Conservation (phyloP, 2,888 invertebrate species). For the Andrena chrysosceles region DNA sequence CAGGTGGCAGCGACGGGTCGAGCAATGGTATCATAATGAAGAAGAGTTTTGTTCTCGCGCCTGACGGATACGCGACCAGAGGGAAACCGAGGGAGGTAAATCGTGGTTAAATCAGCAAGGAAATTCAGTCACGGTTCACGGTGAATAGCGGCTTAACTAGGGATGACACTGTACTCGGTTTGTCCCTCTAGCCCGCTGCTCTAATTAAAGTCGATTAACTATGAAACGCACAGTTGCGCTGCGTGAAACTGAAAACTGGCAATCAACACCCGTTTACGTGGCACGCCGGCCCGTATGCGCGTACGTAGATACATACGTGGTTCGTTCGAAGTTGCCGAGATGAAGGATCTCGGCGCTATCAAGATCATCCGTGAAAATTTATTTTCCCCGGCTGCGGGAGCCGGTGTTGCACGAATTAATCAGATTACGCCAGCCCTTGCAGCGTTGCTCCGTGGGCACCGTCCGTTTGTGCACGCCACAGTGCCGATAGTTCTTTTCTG, state of each 20-base stretch:
- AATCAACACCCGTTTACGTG: constrained; percentile 46
- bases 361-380: neutral
- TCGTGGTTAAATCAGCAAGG: constrained; percentile 21
- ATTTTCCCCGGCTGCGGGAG: neutral
- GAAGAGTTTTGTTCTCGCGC: constrained; percentile 15
- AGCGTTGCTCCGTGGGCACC: neutral
- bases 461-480: neutral
- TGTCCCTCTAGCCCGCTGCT: constrained; percentile 36
- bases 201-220: constrained; percentile 68
- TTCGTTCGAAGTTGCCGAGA: neutral
- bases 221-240: constrained; percentile 35
- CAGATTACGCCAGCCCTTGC: neutral
- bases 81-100: constrained; percentile 9
- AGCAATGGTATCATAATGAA: neutral
- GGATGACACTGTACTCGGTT: constrained; percentile 14
- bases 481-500: neutral
- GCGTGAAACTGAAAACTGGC: constrained; percentile 61
- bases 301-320: neutral
- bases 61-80: constrained; percentile 5
- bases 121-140: constrained; percentile 46
- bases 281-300: constrained; percentile 19
- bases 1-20: neutral
- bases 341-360: neutral
- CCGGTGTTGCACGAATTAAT: neutral
- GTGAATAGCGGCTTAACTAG: constrained; percentile 68